Conservation (phyloP, 2,797 vertebrate species). For the Sebastes cheni region DNA sequence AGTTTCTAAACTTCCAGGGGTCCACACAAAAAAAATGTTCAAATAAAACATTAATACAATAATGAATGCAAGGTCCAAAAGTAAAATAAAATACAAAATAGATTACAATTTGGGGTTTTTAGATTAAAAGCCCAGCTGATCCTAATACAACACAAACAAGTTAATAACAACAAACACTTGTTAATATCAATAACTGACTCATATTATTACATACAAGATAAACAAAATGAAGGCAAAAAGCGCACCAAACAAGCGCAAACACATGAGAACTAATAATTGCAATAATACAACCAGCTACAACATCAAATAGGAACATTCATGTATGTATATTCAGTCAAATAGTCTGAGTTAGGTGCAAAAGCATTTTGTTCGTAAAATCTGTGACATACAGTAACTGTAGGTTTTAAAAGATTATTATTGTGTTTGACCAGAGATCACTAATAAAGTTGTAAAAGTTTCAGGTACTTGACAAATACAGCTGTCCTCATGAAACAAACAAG, state of each 20-base stretch:
- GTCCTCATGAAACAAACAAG: background rate
- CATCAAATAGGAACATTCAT: background rate
- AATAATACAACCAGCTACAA: background rate
- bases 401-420: background rate
- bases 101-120: fast-evolving
- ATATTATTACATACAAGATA: background rate
- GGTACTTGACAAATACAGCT: background rate
- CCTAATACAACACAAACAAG: background rate
- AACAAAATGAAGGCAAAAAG: background rate
- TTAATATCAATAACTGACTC: background rate
- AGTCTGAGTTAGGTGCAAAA: background rate
- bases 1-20: background rate
- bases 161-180: background rate
- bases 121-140: background rate
- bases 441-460: background rate
- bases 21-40: background rate
- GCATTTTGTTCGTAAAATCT: background rate
- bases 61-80: background rate
- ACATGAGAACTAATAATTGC: background rate
- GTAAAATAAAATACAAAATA: background rate
- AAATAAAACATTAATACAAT: background rate
- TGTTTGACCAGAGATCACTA: background rate
- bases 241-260: background rate
- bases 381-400: background rate
- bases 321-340: background rate